Conservation (phyloP, 2,113 vertebrate species). For the Sinocyclocheilus grahami region DNA sequence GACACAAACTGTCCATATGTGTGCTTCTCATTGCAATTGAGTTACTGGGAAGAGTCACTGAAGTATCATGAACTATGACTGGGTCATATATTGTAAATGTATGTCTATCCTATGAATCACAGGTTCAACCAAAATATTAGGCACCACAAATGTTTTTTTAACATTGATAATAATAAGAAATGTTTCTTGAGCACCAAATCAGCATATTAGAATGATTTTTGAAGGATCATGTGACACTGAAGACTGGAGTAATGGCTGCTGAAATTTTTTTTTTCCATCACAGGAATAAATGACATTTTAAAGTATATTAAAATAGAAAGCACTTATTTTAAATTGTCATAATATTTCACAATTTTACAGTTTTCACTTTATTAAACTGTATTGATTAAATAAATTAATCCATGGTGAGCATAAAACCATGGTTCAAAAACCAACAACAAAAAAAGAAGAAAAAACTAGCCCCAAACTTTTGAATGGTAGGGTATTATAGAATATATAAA, state of each 20-base stretch:
- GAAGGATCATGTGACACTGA: background rate
- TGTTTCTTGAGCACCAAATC: background rate
- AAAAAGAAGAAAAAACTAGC: too few species aligned
- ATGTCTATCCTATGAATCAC: background rate
- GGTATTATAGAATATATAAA: too few species aligned
- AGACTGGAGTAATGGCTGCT: background rate
- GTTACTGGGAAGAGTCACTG: background rate
- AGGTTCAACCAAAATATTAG: too few species aligned
- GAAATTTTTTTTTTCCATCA: background rate
- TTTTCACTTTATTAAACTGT: too few species aligned
- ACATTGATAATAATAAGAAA: too few species aligned
- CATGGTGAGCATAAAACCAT: too few species aligned
- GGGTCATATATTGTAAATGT: background rate
- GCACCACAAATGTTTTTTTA: too few species aligned
- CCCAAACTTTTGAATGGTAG: too few species aligned
- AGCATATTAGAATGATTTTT: background rate
- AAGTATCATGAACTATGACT: background rate
- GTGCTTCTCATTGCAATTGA: background rate
- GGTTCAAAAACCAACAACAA: too few species aligned
- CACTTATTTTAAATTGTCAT: background rate
- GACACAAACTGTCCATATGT: background rate
- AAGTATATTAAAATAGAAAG: too few species aligned
- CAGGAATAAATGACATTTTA: too few species aligned
- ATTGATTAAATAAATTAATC: too few species aligned
- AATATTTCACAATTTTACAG: background rate